Base-by-base conservation (phyloP, 2,797 vertebrate genomes). In the Melanogrammus aeglefinus region DNA sequence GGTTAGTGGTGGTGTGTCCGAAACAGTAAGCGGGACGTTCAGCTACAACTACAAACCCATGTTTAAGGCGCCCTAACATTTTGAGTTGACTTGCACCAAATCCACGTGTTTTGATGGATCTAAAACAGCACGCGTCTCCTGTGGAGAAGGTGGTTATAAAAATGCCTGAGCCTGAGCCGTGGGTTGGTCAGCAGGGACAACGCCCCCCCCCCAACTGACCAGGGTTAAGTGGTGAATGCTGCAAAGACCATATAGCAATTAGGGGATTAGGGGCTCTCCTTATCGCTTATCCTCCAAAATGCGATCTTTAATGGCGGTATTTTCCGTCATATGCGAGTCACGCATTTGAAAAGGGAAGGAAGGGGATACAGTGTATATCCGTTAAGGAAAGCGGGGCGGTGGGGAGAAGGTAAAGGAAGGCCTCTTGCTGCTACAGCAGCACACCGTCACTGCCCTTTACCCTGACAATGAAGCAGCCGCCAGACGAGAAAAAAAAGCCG, bases 391-490 rank as follows among this genome's bases (percentile, higher is more conserved):
- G 12, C 36, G 77, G 41, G 38, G 9, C 21, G 75, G 75, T 10
- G 82, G 84, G 78, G 73, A 72, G 51, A 12, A n/a, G 6, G 8
- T 66, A 77, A 78, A 77, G 79, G 41, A 80, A 78, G 76, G 79
- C 36, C 72, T 18, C 31, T n/a, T 27, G 14, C 78, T 82, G 78
- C 71, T 79, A n/a, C 78, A 71, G 80, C 66, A 9, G 66, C 72
- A 80, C 80, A 84, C 78, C 80, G 79, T 1, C 44, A 72, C 81
- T 89, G 91, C 83, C 88, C 89, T 93, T 92, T 92, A 82, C 79
- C n/a, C 82, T 91, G 87, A 92, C 91, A 92, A 89, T 87, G 79
- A 85, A 81, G 87, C 79, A 57, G 51, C 82, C 81, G 4, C 85
- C 16, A 18, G 18, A 6, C 51, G 6, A n/a, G n/a, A 18, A 80